Percentiles rank a stretch among this genome's conserved stretches.
These are phyloP conservation scores for Merluccius polli DNA, from an alignment of 2,797 vertebrate genomes.

Conservation along the genomic window DNA sequence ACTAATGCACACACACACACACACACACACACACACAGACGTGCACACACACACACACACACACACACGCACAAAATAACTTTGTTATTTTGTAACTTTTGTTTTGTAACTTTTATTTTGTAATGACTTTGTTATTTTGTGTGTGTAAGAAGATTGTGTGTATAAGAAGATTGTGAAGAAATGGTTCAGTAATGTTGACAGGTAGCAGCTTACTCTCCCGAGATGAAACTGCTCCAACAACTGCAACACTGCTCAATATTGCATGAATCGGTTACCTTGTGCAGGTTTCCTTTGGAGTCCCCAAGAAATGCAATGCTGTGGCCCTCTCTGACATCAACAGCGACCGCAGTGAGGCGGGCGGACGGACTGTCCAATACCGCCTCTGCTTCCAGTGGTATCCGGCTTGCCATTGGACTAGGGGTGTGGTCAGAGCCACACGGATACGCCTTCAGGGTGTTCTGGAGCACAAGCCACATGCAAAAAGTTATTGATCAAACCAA, in stretches of 20 bases:
- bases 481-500: neutral
- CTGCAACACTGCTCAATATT: no score
- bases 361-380: conserved; percentile 74
- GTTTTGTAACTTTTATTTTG: no score
- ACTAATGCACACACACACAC: neutral
- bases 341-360: conserved; percentile 84
- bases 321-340: conserved; percentile 80
- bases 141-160: no score
- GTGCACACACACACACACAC: neutral
- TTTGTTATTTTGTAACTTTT: no score
- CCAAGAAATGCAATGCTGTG: conserved; percentile 91
- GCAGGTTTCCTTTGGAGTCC: conserved; percentile 86
- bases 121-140: no score
- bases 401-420: conserved; percentile 94
- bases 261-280: conserved; percentile 74
- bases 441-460: conserved; percentile 92
- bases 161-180: no score
- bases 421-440: conserved; percentile 97
- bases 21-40: neutral
- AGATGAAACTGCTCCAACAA: no score
- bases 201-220: no score
- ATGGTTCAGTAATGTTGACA: no score
- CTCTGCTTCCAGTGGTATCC: conserved; percentile 72
- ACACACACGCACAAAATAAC: neutral
- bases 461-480: conserved; percentile 4